Evolutionary conservation across 2,113 vertebrate species (phyloP).

Genomic region (Tachycineta bicolor): DNA sequence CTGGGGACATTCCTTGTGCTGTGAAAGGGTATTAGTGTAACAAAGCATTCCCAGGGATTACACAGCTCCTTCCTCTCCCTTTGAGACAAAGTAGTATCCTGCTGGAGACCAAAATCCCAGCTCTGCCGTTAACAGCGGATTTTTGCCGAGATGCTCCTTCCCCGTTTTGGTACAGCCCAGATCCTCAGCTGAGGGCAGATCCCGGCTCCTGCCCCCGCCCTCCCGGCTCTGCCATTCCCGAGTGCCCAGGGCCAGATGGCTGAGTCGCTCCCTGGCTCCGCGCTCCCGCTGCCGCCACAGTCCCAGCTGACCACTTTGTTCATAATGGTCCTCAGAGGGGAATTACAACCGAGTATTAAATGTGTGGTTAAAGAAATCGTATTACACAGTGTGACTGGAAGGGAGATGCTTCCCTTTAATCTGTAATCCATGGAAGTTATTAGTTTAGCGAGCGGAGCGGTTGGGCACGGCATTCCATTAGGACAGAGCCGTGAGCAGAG

Average conservation of each 20-base stretch:
- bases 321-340: conserved; percentile 57
- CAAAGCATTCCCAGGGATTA: background rate
- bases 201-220: background rate
- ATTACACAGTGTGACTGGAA: conserved; percentile 51
- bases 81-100: background rate
- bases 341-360: conserved; percentile 58
- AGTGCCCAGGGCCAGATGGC: background rate
- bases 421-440: conserved; percentile 35
- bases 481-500: background rate
- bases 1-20: background rate
- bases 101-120: background rate
- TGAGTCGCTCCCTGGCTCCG: background rate
- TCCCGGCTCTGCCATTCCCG: background rate
- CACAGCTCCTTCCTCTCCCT: background rate
- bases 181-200: background rate
- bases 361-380: conserved; percentile 69
- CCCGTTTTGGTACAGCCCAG: background rate
- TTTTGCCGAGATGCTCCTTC: background rate
- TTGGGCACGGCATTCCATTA: background rate
- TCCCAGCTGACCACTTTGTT: conserved; percentile 51
- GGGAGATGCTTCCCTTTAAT: conserved; percentile 49
- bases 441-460: background rate
- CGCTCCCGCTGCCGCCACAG: background rate
- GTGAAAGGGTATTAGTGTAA: background rate
- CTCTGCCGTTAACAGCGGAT: background rate